Conservation (phyloP, 2,888 invertebrate genomes). For the Callyntrura sp. region DNA sequence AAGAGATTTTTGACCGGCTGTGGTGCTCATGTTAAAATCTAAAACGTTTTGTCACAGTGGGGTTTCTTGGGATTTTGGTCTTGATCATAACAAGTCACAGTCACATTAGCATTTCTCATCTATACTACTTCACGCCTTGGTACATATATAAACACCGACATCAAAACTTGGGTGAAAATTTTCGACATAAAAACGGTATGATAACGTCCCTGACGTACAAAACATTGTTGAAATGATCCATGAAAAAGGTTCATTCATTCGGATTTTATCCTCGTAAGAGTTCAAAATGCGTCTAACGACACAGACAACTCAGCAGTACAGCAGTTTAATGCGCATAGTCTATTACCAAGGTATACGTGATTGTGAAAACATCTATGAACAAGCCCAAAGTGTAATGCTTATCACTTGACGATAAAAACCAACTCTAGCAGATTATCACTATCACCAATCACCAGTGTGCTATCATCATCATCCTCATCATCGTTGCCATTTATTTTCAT, state of each 20-base stretch:
- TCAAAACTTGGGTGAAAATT: constrained; percentile 30
- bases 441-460: constrained; percentile 38
- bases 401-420: constrained; percentile 54
- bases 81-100: constrained; percentile 56
- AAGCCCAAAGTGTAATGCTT: constrained; percentile 54
- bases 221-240: constrained; percentile 50
- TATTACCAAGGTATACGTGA: background rate
- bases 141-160: constrained; percentile 40
- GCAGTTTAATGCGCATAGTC: constrained; percentile 3
- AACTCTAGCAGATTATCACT: constrained; percentile 42
- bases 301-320: background rate
- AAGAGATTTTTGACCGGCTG: constrained; percentile 44
- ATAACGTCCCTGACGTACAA: background rate
- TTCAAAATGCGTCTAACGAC: constrained; percentile 12
- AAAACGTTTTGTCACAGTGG: constrained; percentile 66
- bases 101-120: constrained; percentile 28
- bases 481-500: constrained; percentile 61
- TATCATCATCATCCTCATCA: constrained; percentile 48
- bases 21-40: constrained; percentile 62
- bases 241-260: constrained; percentile 44
- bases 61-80: constrained; percentile 73
- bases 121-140: constrained; percentile 56
- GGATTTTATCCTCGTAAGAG: constrained; percentile 20
- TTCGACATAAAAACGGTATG: constrained; percentile 30
- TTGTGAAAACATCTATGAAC: constrained; percentile 21